These are phyloP conservation scores for Volucella inflata DNA, from an alignment of 2,888 invertebrate species.

Conservation along the genomic window DNA sequence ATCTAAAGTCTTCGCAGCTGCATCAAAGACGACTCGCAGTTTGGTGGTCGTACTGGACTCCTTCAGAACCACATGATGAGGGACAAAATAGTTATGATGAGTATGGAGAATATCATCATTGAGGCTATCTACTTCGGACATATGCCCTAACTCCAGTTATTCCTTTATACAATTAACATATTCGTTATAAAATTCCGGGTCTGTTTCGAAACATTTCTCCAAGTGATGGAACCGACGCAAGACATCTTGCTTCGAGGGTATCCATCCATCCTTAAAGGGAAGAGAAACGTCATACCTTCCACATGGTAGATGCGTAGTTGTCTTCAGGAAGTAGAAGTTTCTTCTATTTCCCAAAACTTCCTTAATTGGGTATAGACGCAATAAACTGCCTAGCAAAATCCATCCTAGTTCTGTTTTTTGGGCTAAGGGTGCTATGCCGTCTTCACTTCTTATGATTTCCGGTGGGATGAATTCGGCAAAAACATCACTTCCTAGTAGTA, in stretches of 20 bases:
- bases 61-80: slow-evolving; percentile 19
- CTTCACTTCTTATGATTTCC: slow-evolving; percentile 1
- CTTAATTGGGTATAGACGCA: slow-evolving; percentile 6
- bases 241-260: too few relatives aligned
- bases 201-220: not conserved
- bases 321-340: slow-evolving; percentile 1
- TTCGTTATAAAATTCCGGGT: not conserved
- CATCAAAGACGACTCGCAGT: too few relatives aligned
- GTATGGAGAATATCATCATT: not conserved
- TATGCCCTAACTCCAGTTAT: not conserved
- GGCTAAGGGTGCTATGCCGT: slow-evolving; percentile 11
- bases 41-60: slow-evolving; percentile 15
- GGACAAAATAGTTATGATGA: slow-evolving; percentile 4
- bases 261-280: not conserved
- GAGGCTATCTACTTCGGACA: not conserved
- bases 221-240: too few relatives aligned
- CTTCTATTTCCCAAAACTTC: slow-evolving; percentile 18
- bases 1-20: too few relatives aligned
- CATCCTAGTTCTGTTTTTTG: slow-evolving; percentile 20
- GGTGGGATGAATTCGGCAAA: slow-evolving; percentile 17
- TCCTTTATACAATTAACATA: slow-evolving; percentile 10
- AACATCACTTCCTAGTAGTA: slow-evolving; percentile 26
- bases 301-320: not conserved
- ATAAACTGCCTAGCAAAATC: slow-evolving; percentile 14
- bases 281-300: slow-evolving; percentile 12